Evolutionary conservation across 2,888 invertebrate genomes (phyloP), one percentile per base, ranked within the genome.

Genomic region (Epinotia nisella): DNA sequence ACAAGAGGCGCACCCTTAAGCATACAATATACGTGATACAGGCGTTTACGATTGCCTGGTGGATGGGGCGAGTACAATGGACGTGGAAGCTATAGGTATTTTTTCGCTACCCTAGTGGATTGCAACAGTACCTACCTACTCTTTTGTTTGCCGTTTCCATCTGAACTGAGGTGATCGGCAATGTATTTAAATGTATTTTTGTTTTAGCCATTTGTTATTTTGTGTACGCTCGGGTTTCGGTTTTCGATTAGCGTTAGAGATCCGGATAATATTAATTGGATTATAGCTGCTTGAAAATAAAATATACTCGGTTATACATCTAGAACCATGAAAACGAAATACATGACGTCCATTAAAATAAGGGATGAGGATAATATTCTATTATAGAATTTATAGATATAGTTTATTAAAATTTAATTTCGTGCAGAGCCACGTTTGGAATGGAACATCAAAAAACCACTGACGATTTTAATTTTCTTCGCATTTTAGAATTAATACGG

Each of bases 21-120:
- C 65, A 69, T 62, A 76, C 76, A 71, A 72, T 74, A 64, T 75
- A 74, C 62, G 72, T 62, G 67, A 72, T 72, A 72, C 71, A 72
- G 55, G 71, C 67, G 19, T 66, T 61, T 67, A 71, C 66, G 60
- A 53, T 45, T 55, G 66, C 60, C 60, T 55, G 29, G 71, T 35
- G 59, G 19, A 70, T 53, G 64, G 56, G 13, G 13, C 39, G 39
- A 45, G 35, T 55, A 67, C 67, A 62, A 56, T 53, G 19, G 19
- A 19, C 17, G 61, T 49, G 35, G 19, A 51, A 41, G 19, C 17
- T 51, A 45, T 41, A 61, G 41, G 9, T 56, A 29, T 45, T 49
- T 67, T 55, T 71, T n/a, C 9, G 35, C 56, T 29, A 56, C 21
- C 17, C 21, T 21, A 35, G 64, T 49, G 39, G 17, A 67, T 17